These are phyloP conservation scores for Octodon degus DNA, from an alignment of 2,113 vertebrate species.

Conservation along the genomic window DNA sequence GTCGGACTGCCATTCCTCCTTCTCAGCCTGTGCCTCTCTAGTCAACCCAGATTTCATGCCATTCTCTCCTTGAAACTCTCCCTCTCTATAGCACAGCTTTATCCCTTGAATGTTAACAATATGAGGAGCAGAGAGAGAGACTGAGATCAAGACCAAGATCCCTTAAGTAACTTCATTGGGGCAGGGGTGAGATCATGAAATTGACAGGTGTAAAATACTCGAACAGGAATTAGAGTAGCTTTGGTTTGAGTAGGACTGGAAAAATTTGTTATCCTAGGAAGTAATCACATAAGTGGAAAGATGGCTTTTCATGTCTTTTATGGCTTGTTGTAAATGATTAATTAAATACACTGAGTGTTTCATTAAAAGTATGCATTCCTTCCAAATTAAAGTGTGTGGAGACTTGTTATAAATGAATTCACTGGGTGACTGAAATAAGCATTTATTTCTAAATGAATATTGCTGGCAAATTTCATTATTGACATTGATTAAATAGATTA, in stretches of 20 bases:
- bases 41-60: background rate
- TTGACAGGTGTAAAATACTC: constrained; percentile 56
- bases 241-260: constrained; percentile 68
- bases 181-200: constrained; percentile 52
- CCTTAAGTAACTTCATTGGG: constrained; percentile 52
- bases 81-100: background rate
- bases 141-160: constrained; percentile 13
- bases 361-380: constrained; percentile 82
- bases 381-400: constrained; percentile 79
- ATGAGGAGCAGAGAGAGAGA: background rate
- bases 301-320: constrained; percentile 80
- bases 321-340: constrained; percentile 80
- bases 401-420: constrained; percentile 77
- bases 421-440: constrained; percentile 75
- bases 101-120: background rate
- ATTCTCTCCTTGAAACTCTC: background rate
- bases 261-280: constrained; percentile 74
- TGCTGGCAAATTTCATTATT: constrained; percentile 77
- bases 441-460: constrained; percentile 77
- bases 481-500: constrained; percentile 70
- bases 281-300: constrained; percentile 71
- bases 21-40: background rate
- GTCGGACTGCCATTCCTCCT: background rate
- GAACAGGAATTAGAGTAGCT: constrained; percentile 58
- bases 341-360: constrained; percentile 83